Base-by-base conservation (phyloP, 2,797 vertebrate species). In the Chiloscyllium punctatum region DNA sequence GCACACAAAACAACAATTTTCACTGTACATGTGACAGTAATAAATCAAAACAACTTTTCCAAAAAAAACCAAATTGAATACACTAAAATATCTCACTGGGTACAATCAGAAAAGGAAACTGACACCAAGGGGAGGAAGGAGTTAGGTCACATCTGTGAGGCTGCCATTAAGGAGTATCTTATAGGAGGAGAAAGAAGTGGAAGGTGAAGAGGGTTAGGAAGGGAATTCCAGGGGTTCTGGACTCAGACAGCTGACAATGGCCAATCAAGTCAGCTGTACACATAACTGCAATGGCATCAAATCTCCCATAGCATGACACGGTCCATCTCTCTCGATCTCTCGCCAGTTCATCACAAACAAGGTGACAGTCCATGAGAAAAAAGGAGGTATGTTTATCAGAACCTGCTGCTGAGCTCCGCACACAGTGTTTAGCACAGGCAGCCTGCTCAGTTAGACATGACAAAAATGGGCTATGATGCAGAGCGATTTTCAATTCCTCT, bases 391-490 rank as follows among this genome's bases (percentile, higher is more conserved):
- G 5, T 23, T 37, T 23, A 23, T n/a, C 62, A 25, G n/a, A 66
- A 25, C 6, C 11, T 27, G n/a, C 21, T 42, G n/a, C 66, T 37
- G 21, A 69, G 42, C 25, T 0, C 82, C 48, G 42, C 42, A 48
- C 82, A 48, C 82, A 48, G 82, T 42, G 8, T 69, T 42, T 21
- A 27, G 5, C 30, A 8, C 33, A 68, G 57, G 62, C 62, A 11
- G 90, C 33, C 42, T 92, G 66, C n/a, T 37, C n/a, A 42, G 42
- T 42, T 37, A 27, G 90, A 27, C 90, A 42, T 92, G 90, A 92
- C 90, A 92, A 91, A 91, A 91, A 91, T 23, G 57, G 33, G 18
- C 88, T 62, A 37, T 91, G 88, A 91, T 91, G 88, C 33, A 9
- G 88, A 91, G 57, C 33, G 13, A 68, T 37, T 68, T 91, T 66